These are phyloP conservation scores for Drosophila setosimentum DNA, from an alignment of 2,888 invertebrate genomes.

Conservation along the genomic window DNA sequence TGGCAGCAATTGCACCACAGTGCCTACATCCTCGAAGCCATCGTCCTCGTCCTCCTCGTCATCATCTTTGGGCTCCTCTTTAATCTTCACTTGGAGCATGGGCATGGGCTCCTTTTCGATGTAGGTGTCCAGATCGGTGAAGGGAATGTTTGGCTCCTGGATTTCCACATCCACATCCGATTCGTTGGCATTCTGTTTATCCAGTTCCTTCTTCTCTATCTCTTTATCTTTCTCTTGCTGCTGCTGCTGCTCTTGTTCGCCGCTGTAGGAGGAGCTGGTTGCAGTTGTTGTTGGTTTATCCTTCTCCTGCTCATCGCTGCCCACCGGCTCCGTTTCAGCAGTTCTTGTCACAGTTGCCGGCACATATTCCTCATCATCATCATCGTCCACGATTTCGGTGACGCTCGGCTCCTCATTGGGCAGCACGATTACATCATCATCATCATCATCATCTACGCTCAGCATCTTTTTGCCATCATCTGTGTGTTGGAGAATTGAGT, in stretches of 20 bases:
- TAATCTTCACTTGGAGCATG: conserved; percentile 87
- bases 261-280: not conserved
- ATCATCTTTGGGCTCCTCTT: conserved; percentile 90
- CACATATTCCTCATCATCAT: conserved; percentile 86
- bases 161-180: conserved; percentile 85
- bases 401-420: conserved; percentile 89
- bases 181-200: conserved; percentile 67
- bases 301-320: conserved; percentile 29
- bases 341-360: conserved; percentile 64
- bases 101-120: conserved; percentile 81
- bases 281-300: conserved; percentile 22
- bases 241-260: conserved; percentile 4
- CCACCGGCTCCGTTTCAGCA: conserved; percentile 20
- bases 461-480: conserved; percentile 39
- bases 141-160: conserved; percentile 85
- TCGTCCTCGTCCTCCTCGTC: conserved; percentile 86
- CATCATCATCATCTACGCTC: conserved; percentile 76
- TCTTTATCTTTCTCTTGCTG: conserved; percentile 16
- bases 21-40: conserved; percentile 85
- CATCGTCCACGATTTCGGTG: conserved; percentile 86
- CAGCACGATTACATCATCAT: conserved; percentile 89
- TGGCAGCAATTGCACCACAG: conserved; percentile 75
- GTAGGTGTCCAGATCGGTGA: conserved; percentile 84
- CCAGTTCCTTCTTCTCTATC: conserved; percentile 13
- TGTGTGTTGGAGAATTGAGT: not conserved